A percentile compares a stretch with the other conserved stretches of the same genome.
Conservation (phyloP, 2,888 invertebrate genomes). For the Psococerastis gibbosa region DNA sequence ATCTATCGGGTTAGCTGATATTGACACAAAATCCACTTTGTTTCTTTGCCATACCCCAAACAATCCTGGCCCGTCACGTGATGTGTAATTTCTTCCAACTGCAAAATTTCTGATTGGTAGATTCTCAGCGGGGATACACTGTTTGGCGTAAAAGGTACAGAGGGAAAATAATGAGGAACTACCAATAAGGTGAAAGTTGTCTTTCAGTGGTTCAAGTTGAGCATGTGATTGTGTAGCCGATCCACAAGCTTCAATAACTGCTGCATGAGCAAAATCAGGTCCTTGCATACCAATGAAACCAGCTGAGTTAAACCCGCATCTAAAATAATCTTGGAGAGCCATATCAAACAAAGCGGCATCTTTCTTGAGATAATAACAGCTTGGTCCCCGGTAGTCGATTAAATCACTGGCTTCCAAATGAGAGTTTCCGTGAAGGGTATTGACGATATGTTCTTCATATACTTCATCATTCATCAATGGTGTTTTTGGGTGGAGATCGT, state of each 20-base stretch:
- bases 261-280: conserved; percentile 56
- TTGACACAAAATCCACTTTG: conserved; percentile 42
- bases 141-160: conserved; percentile 51
- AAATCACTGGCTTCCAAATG: conserved; percentile 37
- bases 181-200: conserved; percentile 50
- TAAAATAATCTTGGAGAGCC: conserved; percentile 33
- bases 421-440: conserved; percentile 21
- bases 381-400: conserved; percentile 37
- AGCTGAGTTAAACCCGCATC: conserved; percentile 27
- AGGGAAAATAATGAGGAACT: conserved; percentile 53
- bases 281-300: conserved; percentile 49
- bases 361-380: conserved; percentile 40
- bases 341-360: conserved; percentile 55
- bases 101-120: conserved; percentile 52
- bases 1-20: conserved; percentile 31
- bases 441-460: conserved; percentile 21
- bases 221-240: conserved; percentile 33
- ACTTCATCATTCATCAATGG: conserved; percentile 27
- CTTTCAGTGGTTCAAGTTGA: conserved; percentile 38
- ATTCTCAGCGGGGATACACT: conserved; percentile 35
- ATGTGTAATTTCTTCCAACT: conserved; percentile 46
- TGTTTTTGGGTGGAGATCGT: conserved; percentile 41
- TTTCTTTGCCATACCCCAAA: conserved; percentile 51
- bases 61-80: conserved; percentile 29
- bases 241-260: conserved; percentile 56